Evolutionary conservation across 2,113 vertebrate genomes (phyloP), one percentile per base, ranked within the genome.

Genomic region (Leucoraja erinaceus): DNA sequence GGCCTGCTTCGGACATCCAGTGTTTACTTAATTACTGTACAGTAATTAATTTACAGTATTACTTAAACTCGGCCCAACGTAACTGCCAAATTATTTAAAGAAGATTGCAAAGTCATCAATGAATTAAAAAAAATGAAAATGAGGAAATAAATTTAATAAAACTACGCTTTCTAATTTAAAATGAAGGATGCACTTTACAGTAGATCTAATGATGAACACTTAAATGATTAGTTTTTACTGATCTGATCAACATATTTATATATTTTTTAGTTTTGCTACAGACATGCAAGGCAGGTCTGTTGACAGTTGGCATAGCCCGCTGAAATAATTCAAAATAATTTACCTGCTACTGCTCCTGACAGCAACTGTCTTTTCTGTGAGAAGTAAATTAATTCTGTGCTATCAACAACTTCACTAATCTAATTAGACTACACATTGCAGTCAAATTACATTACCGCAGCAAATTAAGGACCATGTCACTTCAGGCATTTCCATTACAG

Each of bases 301-400:
- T 70, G 90, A 54, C 66, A 54, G 90, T 70, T 91, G 66, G 18
- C 66, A 72, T 72, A 72, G 70, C 10, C 90, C 54, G 68, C 90
- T 54, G 47, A 91, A 31, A 22, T 68, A 91, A 54, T 91, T 72
- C 68, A 54, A 91, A 90, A 54, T 54, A 70, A 74, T 91, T 54
- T 72, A 70, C 68, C 8, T 90, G 66, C 33, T 70, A 31, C 63
- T 22, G 54, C 38, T 91, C 20, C 31, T 91, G 68, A 88, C 59
- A 88, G 90, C 31, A 91, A 91, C 90, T 90, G 86, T 33, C 86
- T 28, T 14, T 47, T 91, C 66, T 74, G 18, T 74, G 90, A 74
- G 70, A 72, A 72, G 8, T 68, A 91, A 90, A 70, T 91, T 66
- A 91, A 74, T 54, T 72, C 70, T 18, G 20, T 72, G 33, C 38